Evolutionary conservation across 2,113 vertebrate genomes (phyloP), one percentile per base, ranked within the genome.

Genomic region (Megalops atlanticus): DNA sequence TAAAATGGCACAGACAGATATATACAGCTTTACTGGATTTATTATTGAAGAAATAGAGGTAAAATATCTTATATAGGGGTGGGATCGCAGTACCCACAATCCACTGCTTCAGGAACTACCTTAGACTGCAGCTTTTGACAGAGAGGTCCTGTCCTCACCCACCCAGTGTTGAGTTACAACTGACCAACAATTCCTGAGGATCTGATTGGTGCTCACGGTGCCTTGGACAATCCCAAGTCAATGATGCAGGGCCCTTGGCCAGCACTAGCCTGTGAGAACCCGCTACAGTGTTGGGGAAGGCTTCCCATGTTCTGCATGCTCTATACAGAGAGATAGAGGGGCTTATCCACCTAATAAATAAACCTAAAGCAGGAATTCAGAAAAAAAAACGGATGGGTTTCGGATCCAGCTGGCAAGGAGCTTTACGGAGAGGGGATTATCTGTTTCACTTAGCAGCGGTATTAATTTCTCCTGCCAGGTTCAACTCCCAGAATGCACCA

Each of bases 261-360:
- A 71, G 11, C 16, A 71, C 18, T 71, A 71, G 14, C 16, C 69
- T 4, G 35, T 38, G 69, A 16, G 69, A 38, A 71, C 69, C 69
- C 2, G 36, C 69, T 18, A 4, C 33, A 36, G 35, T 71, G n/a
- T 71, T 18, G 15, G 69, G 35, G 71, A 36, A 35, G 39, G 38
- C 38, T 69, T 68, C 58, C 40, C 16, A 78, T 78, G 77, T 70
- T 86, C 47, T 38, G 76, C 83, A 84, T 83, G 82, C 82, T 78
- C 82, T 78, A 74, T 84, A 58, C 85, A 85, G 84, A 87, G 81
- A 79, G 24, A 78, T 24, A 39, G 16, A 35, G 40, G 73, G 78
- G 88, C 85, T 91, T 87, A 92, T 90, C 90, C 86, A 89, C 87
- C 89, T 90, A 89, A 89, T 88, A 88, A 91, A 90, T 87, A 89